These are phyloP conservation scores for Amphipyra tragopoginis DNA, from an alignment of 2,888 invertebrate species.

Conservation along the genomic window DNA sequence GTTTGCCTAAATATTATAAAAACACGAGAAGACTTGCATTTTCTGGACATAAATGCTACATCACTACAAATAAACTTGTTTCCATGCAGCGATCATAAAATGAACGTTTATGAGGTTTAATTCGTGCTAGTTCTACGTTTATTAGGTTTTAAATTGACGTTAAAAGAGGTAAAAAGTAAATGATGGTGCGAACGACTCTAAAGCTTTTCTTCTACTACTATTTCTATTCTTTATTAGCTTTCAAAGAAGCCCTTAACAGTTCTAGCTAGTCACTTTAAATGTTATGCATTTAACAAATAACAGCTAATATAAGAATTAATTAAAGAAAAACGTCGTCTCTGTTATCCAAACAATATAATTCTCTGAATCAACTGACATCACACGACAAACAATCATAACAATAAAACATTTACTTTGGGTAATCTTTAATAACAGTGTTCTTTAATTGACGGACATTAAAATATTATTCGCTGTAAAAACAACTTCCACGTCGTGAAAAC, in stretches of 20 bases:
- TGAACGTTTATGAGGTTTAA: constrained; percentile 36
- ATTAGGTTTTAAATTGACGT: constrained; percentile 31
- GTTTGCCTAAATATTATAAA: background rate
- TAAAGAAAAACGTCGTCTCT: background rate
- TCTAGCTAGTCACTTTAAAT: too few relatives aligned
- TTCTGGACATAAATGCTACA: constrained; percentile 18
- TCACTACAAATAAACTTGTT: constrained; percentile 38
- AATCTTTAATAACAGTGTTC: constrained; percentile 25
- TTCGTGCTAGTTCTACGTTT: constrained; percentile 26
- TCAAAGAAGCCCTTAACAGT: too few relatives aligned
- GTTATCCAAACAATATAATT: background rate
- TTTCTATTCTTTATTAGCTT: background rate
- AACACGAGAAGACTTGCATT: constrained; percentile 8
- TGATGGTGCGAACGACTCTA: background rate
- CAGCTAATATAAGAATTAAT: too few relatives aligned
- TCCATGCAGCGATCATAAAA: constrained; percentile 32
- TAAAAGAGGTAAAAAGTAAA: constrained; percentile 20
- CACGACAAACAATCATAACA: too few relatives aligned
- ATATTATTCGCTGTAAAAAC: constrained; percentile 24
- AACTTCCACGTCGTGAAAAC: constrained; percentile 39
- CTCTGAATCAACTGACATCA: too few relatives aligned
- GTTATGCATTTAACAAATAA: too few relatives aligned
- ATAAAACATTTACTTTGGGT: constrained; percentile 9
- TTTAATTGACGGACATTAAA: constrained; percentile 21
- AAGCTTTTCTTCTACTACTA: background rate